Percentiles rank a stretch among this genome's conserved stretches.
Evolutionary conservation across 2,797 vertebrate species (phyloP).

Genomic region (Alfaro cultratus): DNA sequence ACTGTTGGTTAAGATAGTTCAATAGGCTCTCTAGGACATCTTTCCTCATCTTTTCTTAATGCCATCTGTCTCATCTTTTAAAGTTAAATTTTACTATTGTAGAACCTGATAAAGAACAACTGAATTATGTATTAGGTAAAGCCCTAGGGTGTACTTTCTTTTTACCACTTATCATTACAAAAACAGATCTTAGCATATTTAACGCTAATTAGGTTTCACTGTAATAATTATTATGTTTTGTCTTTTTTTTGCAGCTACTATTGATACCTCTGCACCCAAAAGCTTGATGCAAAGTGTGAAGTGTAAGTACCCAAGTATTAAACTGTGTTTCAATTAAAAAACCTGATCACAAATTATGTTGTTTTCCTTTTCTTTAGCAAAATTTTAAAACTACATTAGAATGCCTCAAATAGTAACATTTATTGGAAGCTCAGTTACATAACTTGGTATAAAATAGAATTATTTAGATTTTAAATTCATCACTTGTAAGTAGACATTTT

Average conservation of each 20-base stretch:
- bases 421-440: neutral
- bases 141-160: neutral
- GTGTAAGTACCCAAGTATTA: constrained; percentile 82
- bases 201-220: constrained; percentile 1
- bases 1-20: neutral
- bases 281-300: constrained; percentile 88
- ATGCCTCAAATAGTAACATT: neutral
- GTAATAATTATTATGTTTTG: neutral
- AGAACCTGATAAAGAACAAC: neutral
- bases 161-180: neutral
- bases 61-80: neutral
- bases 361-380: neutral
- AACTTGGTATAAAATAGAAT: neutral
- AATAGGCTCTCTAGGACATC: neutral
- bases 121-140: neutral
- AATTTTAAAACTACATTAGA: neutral
- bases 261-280: constrained; percentile 90
- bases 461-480: neutral
- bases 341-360: neutral
- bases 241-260: constrained; percentile 81
- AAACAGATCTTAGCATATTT: neutral
- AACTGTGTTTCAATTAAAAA: neutral
- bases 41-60: neutral
- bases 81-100: neutral
- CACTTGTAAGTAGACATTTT: neutral